phyloP scores from a whole-genome alignment of 2,888 invertebrate species.

The Lissonota sp. region DNA sequence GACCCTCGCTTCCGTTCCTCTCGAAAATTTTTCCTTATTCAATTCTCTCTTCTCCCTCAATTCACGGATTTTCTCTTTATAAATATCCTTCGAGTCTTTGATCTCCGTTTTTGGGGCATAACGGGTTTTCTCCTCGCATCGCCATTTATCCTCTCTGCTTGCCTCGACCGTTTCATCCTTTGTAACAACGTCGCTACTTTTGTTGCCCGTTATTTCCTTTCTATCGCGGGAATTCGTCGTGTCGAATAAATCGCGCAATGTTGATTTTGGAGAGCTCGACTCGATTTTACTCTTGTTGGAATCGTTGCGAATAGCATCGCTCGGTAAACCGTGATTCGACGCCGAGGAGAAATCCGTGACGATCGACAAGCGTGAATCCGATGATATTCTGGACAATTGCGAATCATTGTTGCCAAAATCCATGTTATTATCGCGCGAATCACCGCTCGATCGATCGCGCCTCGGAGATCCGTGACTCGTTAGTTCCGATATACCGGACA shows the following conservation, averaged over 20 bases:
- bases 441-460: constrained; percentile 80
- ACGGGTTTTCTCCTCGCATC: constrained; percentile 74
- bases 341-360: constrained; percentile 85
- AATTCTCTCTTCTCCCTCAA: constrained; percentile 80
- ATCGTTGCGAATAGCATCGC: constrained; percentile 68
- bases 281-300: constrained; percentile 78
- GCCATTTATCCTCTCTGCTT: too few relatives aligned
- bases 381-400: constrained; percentile 87
- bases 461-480: constrained; percentile 85
- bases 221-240: constrained; percentile 72
- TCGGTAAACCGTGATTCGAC: constrained; percentile 80
- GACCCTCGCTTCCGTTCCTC: constrained; percentile 73
- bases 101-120: constrained; percentile 71
- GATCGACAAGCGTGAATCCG: constrained; percentile 86
- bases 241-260: constrained; percentile 61
- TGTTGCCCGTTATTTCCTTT: constrained; percentile 75
- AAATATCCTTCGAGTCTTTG: constrained; percentile 82
- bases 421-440: constrained; percentile 80
- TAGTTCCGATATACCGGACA: constrained; percentile 86
- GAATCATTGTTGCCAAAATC: constrained; percentile 86
- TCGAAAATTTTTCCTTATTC: constrained; percentile 80
- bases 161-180: constrained; percentile 68
- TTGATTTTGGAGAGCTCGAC: too few relatives aligned
- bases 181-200: background rate
- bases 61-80: constrained; percentile 82